Percentiles rank a stretch among this genome's conserved stretches.
phyloP scores from a whole-genome alignment of 1,140 invertebrate species.

The Ganaspis sp. region DNA sequence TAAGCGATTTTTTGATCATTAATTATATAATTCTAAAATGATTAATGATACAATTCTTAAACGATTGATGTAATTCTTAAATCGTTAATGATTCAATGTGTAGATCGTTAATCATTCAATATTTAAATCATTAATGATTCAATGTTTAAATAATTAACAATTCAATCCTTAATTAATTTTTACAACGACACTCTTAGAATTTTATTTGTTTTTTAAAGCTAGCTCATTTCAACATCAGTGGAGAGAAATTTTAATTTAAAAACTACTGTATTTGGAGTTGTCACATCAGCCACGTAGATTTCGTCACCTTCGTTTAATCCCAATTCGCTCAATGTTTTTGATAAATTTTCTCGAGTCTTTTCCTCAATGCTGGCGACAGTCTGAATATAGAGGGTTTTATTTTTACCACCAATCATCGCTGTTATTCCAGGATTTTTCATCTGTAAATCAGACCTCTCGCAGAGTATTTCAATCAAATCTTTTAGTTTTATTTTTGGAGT shows the following conservation, averaged over 20 bases:
- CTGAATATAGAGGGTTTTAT: conserved; percentile 95
- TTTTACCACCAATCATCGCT: conserved; percentile 87
- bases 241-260: conserved; percentile 80
- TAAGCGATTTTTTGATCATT: no score
- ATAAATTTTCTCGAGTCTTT: conserved; percentile 90
- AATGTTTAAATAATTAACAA: no score
- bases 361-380: conserved; percentile 93
- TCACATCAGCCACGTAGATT: conserved; percentile 92
- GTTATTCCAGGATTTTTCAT: conserved; percentile 92
- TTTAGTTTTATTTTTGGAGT: conserved; percentile 86
- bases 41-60: no score
- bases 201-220: conserved; percentile 1
- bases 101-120: no score
- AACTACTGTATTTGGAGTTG: conserved; percentile 88
- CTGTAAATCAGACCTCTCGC: conserved; percentile 85
- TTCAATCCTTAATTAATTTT: no score
- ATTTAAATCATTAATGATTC: no score
- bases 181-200: conserved; percentile 37
- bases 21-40: no score
- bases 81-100: no score
- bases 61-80: no score
- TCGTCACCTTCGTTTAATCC: conserved; percentile 88
- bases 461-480: conserved; percentile 88
- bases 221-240: conserved; percentile 76
- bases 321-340: conserved; percentile 90